Conservation (phyloP, 2,888 invertebrate genomes). For the Ferrisia virgata region DNA sequence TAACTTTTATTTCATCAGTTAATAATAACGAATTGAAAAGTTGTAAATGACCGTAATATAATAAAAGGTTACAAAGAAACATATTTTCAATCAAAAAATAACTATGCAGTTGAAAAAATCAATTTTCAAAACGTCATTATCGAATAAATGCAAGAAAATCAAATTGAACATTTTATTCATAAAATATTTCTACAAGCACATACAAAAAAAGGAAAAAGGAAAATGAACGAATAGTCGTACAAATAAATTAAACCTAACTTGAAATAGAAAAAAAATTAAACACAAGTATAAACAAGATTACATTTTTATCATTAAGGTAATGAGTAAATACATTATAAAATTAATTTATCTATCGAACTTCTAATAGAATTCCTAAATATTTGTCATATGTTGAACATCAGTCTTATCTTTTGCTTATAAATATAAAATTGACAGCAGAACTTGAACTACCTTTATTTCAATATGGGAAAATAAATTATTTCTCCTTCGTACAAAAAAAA, state of each 20-base stretch:
- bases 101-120: no score
- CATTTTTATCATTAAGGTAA: not conserved
- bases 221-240: not conserved
- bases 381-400: conserved; percentile 10
- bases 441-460: not conserved
- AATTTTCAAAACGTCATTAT: no score
- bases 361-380: not conserved
- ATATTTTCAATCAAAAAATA: no score
- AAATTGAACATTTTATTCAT: not conserved
- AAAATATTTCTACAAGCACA: conserved; percentile 20
- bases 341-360: not conserved
- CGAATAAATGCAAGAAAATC: not conserved
- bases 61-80: no score
- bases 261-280: not conserved
- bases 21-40: no score
- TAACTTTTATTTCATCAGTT: no score
- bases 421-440: not conserved
- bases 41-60: no score
- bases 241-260: not conserved
- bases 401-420: conserved; percentile 24
- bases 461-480: not conserved
- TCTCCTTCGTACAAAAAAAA: not conserved
- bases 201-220: not conserved
- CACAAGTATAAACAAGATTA: not conserved
- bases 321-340: not conserved